Conservation (phyloP, 2,797 vertebrate genomes). For the Acestrorhynchus altus region DNA sequence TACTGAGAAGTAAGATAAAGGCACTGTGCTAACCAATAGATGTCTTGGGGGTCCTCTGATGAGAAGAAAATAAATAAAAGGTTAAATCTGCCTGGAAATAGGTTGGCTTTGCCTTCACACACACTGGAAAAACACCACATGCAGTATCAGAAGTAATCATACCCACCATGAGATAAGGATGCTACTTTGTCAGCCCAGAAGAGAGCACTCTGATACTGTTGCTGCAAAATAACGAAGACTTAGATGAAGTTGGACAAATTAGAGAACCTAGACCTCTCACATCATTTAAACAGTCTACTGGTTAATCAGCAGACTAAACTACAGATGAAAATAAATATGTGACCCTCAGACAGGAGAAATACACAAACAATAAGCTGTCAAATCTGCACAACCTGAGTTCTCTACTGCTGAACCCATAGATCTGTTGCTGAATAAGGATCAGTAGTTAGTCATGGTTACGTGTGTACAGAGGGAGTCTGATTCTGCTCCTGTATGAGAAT, state of each 20-base stretch:
- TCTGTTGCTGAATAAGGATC: too few species aligned
- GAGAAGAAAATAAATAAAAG: slow-evolving; percentile 6
- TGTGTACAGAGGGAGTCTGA: too few species aligned
- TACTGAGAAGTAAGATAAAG: slow-evolving; percentile 97
- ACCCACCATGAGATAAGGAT: slow-evolving; percentile 95
- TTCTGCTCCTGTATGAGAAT: too few species aligned
- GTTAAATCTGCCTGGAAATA: background rate
- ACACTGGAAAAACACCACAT: too few species aligned
- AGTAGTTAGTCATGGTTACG: too few species aligned
- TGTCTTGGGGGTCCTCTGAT: slow-evolving; percentile 94
- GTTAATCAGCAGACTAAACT: background rate
- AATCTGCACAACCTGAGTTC: too few species aligned
- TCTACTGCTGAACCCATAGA: background rate
- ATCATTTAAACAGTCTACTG: too few species aligned
- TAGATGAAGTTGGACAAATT: background rate
- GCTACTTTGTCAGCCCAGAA: slow-evolving; percentile 99
- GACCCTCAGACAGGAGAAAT: too few species aligned
- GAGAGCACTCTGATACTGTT: slow-evolving; percentile 99
- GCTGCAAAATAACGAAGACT: slow-evolving; percentile 76
- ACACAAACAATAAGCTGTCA: background rate
- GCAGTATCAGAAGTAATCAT: background rate
- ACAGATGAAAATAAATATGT: background rate
- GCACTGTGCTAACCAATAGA: slow-evolving; percentile 98
- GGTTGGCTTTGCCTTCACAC: background rate
- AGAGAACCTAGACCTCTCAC: background rate